These are phyloP conservation scores for Lepilemur septentrionalis DNA, from an alignment of 2,797 vertebrate genomes.

Conservation along the genomic window DNA sequence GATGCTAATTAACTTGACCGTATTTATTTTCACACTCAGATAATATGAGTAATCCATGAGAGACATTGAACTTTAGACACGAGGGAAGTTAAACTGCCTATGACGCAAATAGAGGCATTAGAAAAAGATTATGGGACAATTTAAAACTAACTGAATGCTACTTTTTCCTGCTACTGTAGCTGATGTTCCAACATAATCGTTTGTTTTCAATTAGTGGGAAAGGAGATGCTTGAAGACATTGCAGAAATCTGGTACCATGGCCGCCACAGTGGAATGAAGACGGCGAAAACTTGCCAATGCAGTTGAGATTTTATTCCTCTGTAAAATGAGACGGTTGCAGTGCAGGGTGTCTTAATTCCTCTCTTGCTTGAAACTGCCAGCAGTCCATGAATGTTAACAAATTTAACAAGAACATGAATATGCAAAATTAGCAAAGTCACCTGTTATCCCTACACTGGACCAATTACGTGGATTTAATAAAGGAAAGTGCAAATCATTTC, in stretches of 20 bases:
- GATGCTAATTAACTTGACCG: constrained; percentile 68
- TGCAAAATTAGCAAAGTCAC: constrained; percentile 1
- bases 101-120: constrained; percentile 69
- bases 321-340: constrained; percentile 39
- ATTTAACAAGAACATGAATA: not conserved
- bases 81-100: constrained; percentile 55
- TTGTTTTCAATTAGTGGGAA: constrained; percentile 68
- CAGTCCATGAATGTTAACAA: not conserved
- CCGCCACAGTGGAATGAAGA: not conserved
- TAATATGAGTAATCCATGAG: constrained; percentile 70
- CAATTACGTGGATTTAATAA: not conserved
- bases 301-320: constrained; percentile 30
- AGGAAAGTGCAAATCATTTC: not conserved
- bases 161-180: constrained; percentile 49
- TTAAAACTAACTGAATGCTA: constrained; percentile 61
- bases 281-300: not conserved
- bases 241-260: constrained; percentile 21
- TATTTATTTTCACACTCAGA: constrained; percentile 76
- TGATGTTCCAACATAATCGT: constrained; percentile 51
- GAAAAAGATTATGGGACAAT: constrained; percentile 68
- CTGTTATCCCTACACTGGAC: not conserved
- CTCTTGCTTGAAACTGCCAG: not conserved
- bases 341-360: not conserved
- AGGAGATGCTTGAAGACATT: constrained; percentile 55
- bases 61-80: constrained; percentile 58